Evolutionary conservation across 2,797 vertebrate genomes (phyloP).

Genomic region (Heteromormyrus szaboi): DNA sequence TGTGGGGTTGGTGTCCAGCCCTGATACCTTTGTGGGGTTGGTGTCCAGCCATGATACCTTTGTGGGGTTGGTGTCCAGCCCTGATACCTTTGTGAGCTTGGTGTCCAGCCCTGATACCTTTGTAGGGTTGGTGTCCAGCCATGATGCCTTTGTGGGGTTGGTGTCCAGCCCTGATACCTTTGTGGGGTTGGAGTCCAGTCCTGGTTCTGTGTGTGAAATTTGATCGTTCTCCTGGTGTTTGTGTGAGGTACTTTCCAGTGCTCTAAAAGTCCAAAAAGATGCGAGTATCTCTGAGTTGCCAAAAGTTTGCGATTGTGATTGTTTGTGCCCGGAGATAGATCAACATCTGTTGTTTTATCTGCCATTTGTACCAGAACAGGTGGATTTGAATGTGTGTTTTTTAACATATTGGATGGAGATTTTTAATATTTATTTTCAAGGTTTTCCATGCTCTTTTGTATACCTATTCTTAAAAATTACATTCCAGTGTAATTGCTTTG

Average conservation of each 20-base stretch:
- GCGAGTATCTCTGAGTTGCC: background rate
- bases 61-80: background rate
- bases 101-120: background rate
- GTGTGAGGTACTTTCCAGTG: constrained; percentile 1
- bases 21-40: background rate
- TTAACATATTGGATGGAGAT: background rate
- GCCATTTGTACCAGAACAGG: background rate
- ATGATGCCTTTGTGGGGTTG: background rate
- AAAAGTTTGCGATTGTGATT: background rate
- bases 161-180: background rate
- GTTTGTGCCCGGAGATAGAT: background rate
- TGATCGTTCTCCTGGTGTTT: constrained; percentile 21
- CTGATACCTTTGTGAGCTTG: background rate
- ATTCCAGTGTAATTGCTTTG: background rate
- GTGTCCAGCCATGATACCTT: background rate
- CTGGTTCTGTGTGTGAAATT: background rate
- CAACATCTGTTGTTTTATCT: background rate
- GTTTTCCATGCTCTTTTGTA: background rate
- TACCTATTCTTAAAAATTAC: background rate
- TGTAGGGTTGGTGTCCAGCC: background rate
- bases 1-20: no score
- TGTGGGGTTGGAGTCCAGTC: background rate
- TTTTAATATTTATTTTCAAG: background rate
- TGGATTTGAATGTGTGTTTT: background rate
- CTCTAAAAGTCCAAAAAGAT: background rate